Evolutionary conservation across 2,888 invertebrate genomes (phyloP), one percentile per base, ranked within the genome.

Genomic region (Agonopterix alstromeriana): DNA sequence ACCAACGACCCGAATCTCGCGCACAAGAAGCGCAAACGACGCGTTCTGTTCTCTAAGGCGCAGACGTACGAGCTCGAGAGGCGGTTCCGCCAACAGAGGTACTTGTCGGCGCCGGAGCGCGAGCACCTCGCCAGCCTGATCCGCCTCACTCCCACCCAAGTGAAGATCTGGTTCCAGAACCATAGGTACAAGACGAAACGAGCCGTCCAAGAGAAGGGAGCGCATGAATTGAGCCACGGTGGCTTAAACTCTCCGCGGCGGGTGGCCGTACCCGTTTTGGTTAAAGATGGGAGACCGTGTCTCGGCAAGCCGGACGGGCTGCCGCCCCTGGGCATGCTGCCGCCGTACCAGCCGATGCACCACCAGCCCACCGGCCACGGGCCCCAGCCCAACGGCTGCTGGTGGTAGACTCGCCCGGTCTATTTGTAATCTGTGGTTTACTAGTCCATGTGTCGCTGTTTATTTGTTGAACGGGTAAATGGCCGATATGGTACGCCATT

Each of bases 131-230:
- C 99, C 2, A 96, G 96, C 56, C 91, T 98, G 65, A 99, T 99
- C 57, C 92, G 97, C 49, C 90, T 99, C 51, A 98, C 99, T 2
- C 99, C 99, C 0, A 99, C 98, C 2, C 99, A 99, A 89, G 96
- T 96, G 46, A 98, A 98, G 86, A 99, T 99, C 67, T 99, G 99
- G 99, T 99, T 99, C 88, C 98, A 98, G 80, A 98, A 98, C 81
- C 99, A 99, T 78, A 94, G 98, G 71, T 99, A 99, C 89, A 99
- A 99, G 90, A 98, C 98, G 70, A 99, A 99, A 86, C 91, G 99
- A n/a, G 97, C 98, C 0, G 95, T 97, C 51, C 97, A 97, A 70
- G 99, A 99, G 81, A 96, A 98, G 79, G 95, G 95, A 11, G 81
- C 92, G 57, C 92, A 94, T 59, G 93, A 94, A 53, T 82, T 91